phyloP scores from a whole-genome alignment of 2,797 vertebrate species.

The Periparus ater region DNA sequence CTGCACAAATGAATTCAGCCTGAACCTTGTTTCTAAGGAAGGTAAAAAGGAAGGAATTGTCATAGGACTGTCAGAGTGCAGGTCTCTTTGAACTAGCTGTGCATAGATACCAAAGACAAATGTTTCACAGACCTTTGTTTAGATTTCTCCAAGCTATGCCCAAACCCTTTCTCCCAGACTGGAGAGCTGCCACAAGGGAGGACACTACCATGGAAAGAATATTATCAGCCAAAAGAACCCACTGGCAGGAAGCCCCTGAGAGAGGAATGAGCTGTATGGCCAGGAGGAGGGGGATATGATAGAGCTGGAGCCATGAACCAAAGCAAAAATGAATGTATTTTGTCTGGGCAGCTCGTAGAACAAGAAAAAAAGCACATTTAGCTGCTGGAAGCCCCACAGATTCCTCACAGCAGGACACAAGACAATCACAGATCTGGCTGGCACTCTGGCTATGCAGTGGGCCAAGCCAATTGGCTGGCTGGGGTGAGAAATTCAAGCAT shows the following conservation, averaged over 20 bases:
- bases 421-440: slow-evolving; percentile 15
- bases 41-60: neutral
- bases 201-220: neutral
- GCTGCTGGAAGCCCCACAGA: neutral
- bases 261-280: neutral
- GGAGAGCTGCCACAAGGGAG: neutral
- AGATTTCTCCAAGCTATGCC: neutral
- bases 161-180: neutral
- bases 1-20: neutral
- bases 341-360: neutral
- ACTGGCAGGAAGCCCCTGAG: neutral
- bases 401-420: slow-evolving; percentile 19
- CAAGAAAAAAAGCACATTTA: neutral
- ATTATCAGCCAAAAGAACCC: neutral
- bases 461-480: neutral
- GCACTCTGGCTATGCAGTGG: neutral
- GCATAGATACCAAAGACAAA: neutral
- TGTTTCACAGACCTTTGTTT: neutral
- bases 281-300: neutral
- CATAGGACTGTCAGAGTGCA: neutral
- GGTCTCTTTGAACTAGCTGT: neutral
- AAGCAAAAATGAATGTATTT: neutral
- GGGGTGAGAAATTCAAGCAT: slow-evolving; percentile 12
- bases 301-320: neutral
- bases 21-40: neutral